Percentiles rank a stretch among this genome's conserved stretches.
Evolutionary conservation across 2,888 invertebrate species (phyloP).

Genomic region (Noctuana brunneofusca): DNA sequence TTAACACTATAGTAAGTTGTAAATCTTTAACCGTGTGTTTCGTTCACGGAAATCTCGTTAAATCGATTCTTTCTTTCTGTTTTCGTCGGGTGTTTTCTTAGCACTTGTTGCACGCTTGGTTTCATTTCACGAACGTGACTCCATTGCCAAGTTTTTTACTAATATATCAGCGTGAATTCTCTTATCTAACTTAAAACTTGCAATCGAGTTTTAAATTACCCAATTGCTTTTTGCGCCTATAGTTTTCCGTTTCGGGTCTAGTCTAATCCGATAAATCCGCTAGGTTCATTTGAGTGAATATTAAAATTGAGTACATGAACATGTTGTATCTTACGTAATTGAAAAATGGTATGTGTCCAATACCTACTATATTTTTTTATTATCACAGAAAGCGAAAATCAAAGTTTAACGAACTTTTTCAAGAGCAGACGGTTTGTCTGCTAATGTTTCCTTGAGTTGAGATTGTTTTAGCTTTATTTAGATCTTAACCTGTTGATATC

Average conservation of each 20-base stretch:
- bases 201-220: conserved; percentile 66
- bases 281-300: conserved; percentile 44
- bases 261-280: conserved; percentile 56
- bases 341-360: conserved; percentile 66
- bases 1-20: conserved; percentile 43
- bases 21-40: conserved; percentile 45
- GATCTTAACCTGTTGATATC: background rate
- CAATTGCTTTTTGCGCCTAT: conserved; percentile 46
- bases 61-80: conserved; percentile 43
- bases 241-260: conserved; percentile 45
- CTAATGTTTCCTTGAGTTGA: conserved; percentile 43
- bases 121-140: conserved; percentile 69
- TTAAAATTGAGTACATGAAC: conserved; percentile 42
- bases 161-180: conserved; percentile 50
- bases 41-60: conserved; percentile 43
- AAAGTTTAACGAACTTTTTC: conserved; percentile 48
- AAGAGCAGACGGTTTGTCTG: conserved; percentile 31
- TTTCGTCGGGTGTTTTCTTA: conserved; percentile 56
- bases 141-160: conserved; percentile 62
- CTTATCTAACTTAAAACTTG: conserved; percentile 60
- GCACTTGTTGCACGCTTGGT: conserved; percentile 71
- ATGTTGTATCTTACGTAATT: conserved; percentile 52
- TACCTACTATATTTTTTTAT: conserved; percentile 18
- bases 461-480: background rate
- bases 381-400: conserved; percentile 56